Percentiles rank a stretch among this genome's conserved stretches.
phyloP scores from a whole-genome alignment of 2,113 vertebrate species.

The Acanthisitta chloris region DNA sequence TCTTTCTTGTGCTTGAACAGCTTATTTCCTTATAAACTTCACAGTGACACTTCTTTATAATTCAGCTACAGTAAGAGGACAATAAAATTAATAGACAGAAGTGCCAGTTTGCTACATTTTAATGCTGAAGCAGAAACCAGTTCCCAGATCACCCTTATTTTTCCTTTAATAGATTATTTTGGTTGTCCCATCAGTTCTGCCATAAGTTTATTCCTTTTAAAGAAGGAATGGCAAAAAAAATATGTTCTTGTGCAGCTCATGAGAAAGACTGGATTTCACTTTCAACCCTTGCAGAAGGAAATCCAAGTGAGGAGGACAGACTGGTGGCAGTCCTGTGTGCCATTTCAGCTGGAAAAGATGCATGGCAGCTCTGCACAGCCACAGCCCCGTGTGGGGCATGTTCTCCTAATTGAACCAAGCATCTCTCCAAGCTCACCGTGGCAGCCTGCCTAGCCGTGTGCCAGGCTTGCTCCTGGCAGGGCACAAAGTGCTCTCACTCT shows the following conservation, averaged over 20 bases:
- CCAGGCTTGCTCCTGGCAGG: neutral
- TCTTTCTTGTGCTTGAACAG: neutral
- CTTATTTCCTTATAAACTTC: conserved; percentile 40
- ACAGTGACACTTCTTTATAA: neutral
- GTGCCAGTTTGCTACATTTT: conserved; percentile 40
- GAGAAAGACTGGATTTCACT: conserved; percentile 3
- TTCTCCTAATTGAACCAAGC: neutral
- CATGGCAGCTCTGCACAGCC: neutral
- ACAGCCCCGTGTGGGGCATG: neutral
- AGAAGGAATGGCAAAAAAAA: neutral
- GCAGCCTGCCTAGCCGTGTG: neutral
- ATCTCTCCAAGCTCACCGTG: neutral
- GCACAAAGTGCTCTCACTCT: neutral
- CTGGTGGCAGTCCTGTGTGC: neutral
- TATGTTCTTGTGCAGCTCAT: neutral
- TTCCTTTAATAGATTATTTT: conserved; percentile 57
- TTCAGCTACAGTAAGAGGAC: neutral
- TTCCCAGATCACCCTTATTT: conserved; percentile 25
- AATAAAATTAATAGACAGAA: conserved; percentile 57
- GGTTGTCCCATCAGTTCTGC: conserved; percentile 1
- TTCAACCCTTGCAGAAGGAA: neutral
- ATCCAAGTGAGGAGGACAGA: conserved; percentile 1
- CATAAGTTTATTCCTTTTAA: neutral
- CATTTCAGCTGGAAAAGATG: neutral
- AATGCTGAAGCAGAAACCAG: conserved; percentile 25